Conservation (phyloP, 2,888 invertebrate genomes). For the Eledone cirrhosa region DNA sequence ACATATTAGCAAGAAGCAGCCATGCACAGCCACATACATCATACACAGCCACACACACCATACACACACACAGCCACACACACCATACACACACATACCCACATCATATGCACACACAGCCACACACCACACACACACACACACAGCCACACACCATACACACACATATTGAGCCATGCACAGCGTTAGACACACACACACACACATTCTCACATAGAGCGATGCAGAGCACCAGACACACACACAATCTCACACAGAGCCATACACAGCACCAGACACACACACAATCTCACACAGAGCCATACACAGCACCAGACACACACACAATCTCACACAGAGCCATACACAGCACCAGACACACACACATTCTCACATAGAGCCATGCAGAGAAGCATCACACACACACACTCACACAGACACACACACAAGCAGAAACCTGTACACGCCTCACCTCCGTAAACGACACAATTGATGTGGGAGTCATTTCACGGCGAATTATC, state of each 20-base stretch:
- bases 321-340: neutral
- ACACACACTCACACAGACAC: neutral
- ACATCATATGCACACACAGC: no score
- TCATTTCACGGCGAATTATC: slow-evolving; percentile 29
- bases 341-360: no score
- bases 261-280: no score
- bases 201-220: no score
- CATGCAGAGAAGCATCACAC: no score
- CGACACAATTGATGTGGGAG: slow-evolving; percentile 49
- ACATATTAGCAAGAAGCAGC: neutral
- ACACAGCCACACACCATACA: neutral
- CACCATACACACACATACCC: neutral
- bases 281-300: neutral
- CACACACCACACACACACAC: no score
- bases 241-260: neutral
- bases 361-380: neutral
- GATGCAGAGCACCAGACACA: no score
- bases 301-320: no score
- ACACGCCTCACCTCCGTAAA: slow-evolving; percentile 50
- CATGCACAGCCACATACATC: no score
- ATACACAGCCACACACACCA: no score
- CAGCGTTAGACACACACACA: neutral
- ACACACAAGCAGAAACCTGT: neutral
- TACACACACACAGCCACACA: neutral
- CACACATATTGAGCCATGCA: no score